Evolutionary conservation across 1,140 invertebrate species (phyloP), one percentile per base, ranked within the genome.

Genomic region (Bathynomus jamesi): DNA sequence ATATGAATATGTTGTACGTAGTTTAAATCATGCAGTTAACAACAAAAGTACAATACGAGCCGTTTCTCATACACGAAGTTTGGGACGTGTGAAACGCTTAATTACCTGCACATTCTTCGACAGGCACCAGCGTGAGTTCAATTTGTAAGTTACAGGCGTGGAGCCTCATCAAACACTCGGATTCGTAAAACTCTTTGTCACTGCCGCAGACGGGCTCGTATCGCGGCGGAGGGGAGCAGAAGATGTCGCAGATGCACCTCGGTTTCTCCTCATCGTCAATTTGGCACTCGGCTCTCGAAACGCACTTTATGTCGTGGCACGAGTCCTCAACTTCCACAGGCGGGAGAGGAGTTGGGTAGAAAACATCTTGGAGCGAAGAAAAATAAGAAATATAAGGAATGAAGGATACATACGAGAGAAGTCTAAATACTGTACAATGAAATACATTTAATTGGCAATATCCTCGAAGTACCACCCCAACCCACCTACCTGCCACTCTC

Each of bases 121-220:
- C 69, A 32, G 75, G 75, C 24, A 67, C 10, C 0, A 72, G 64
- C 31, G 53, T 40, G 3, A 77, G 75, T n/a, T 73, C 28, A 21
- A 74, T 71, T 40, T 77, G 75, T 24, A 77, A 69, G 65, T 88
- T 86, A 83, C 92, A 94, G 40, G 89, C 89, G 81, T 90, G 87
- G 62, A 89, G 82, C 75, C 87, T 86, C 60, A 91, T 84, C 79
- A 90, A 87, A 79, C 90, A 91, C 71, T 89, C 87, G 28, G 87
- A 89, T 77, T 87, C 86, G 80, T 92, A 92, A 29, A 90, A 91
- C 80, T 90, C 89, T 27, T 89, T 89, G 82, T 92, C 90, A 80
- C 89, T 90, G 8, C 90, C 90, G 80, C 90, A 92, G 69, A 92
- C 87, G 30, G 81, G 85, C 86, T 87, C 80, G 2, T 85, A 82